These are phyloP conservation scores for Ommatoiulus sabulosus DNA, from an alignment of 2,888 invertebrate genomes.

Conservation along the genomic window DNA sequence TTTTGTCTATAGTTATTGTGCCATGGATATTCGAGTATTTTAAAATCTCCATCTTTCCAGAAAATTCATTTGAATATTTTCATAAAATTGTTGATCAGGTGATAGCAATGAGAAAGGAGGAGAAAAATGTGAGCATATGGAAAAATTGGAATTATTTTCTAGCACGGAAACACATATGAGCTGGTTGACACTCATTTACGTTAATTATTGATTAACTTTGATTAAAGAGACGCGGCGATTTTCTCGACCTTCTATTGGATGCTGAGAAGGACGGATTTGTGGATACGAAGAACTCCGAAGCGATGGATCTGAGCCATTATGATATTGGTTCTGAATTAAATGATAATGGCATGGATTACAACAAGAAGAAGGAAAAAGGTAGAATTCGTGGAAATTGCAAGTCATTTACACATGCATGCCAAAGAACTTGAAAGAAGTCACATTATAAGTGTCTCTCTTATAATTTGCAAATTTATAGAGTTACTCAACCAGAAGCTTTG, in stretches of 20 bases:
- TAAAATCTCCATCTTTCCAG: conserved; percentile 16
- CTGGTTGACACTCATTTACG: background rate
- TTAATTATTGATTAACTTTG: background rate
- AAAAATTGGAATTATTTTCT: background rate
- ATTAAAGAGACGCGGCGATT: conserved; percentile 49
- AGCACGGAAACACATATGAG: background rate
- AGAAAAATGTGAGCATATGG: conserved; percentile 29
- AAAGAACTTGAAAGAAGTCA: no score
- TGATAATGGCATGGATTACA: background rate
- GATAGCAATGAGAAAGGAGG: conserved; percentile 45
- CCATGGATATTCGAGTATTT: conserved; percentile 2
- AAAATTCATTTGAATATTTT: background rate
- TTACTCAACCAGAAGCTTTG: no score
- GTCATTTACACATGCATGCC: no score
- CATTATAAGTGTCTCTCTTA: no score
- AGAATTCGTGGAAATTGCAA: background rate
- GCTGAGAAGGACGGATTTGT: background rate
- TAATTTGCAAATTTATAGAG: no score
- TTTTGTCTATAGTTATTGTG: background rate
- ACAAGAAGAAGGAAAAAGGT: background rate
- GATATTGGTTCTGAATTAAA: background rate
- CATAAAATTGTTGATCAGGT: conserved; percentile 50
- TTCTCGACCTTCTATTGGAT: conserved; percentile 52
- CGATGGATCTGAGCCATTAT: background rate
- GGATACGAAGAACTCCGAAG: background rate